Percentiles rank a stretch among this genome's conserved stretches.
Evolutionary conservation across 2,113 vertebrate genomes (phyloP).

Genomic region (Heloderma charlesbogerti): DNA sequence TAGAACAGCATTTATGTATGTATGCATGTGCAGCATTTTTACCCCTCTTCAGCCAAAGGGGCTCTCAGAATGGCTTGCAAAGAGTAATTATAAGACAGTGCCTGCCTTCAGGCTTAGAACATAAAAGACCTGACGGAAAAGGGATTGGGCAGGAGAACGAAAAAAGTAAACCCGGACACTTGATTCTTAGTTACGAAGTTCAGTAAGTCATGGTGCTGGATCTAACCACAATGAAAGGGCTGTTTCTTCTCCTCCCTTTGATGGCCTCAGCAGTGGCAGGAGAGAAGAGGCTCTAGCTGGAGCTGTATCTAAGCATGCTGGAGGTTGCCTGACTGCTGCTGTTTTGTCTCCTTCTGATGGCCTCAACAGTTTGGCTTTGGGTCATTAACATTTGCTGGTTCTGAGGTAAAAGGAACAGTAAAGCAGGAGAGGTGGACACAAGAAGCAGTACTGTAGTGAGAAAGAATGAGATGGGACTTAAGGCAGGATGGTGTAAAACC

Average conservation of each 20-base stretch:
- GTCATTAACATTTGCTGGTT: no score
- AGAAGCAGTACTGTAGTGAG: no score
- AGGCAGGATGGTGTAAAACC: background rate
- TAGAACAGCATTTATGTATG: background rate
- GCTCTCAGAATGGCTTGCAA: background rate
- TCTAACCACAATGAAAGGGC: background rate
- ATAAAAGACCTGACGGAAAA: background rate
- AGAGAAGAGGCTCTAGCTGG: background rate
- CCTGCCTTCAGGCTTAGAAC: background rate
- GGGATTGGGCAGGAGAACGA: background rate
- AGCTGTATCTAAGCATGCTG: background rate
- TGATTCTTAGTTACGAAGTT: background rate
- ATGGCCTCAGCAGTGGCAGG: background rate
- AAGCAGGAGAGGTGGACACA: no score
- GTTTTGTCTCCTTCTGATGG: background rate
- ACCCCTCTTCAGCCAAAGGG: background rate
- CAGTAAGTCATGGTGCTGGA: background rate
- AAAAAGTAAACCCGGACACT: background rate
- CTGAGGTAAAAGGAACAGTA: no score
- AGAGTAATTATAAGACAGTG: background rate
- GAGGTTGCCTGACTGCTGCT: background rate
- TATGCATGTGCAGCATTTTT: background rate
- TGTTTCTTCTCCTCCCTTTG: background rate
- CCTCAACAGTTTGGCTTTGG: no score
- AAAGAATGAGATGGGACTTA: background rate